These are phyloP conservation scores for Dimorphilus gyrociliatus DNA, from an alignment of 2,888 invertebrate species.

Conservation along the genomic window DNA sequence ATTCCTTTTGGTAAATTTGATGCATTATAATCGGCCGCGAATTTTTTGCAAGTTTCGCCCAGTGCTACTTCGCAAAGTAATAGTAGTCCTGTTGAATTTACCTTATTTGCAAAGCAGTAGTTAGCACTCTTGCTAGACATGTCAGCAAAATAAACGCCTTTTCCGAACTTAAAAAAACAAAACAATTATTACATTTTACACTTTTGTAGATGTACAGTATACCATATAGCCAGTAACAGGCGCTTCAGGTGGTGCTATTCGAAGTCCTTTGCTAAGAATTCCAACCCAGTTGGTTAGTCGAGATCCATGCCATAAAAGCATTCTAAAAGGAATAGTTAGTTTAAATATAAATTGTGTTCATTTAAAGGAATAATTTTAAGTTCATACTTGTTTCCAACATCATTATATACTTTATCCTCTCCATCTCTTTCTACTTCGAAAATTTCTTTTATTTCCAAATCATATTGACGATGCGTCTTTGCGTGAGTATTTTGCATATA, in stretches of 20 bases:
- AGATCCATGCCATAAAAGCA: constrained; percentile 42
- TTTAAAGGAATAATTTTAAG: too few species aligned
- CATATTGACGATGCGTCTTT: constrained; percentile 38
- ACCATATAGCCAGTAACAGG: constrained; percentile 43
- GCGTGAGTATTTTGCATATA: constrained; percentile 40
- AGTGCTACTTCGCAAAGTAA: constrained; percentile 40
- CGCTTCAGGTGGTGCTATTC: constrained; percentile 43
- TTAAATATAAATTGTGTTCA: too few species aligned
- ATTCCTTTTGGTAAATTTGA: constrained; percentile 35
- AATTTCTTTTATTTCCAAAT: constrained; percentile 36
- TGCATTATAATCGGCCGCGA: constrained; percentile 35
- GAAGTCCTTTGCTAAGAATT: constrained; percentile 40
- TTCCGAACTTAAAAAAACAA: constrained; percentile 35
- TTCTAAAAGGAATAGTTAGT: too few species aligned
- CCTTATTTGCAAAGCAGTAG: constrained; percentile 38
- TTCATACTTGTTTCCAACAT: constrained; percentile 36
- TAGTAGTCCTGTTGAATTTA: constrained; percentile 35
- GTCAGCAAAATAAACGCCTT: constrained; percentile 43
- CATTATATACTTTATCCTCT: constrained; percentile 29
- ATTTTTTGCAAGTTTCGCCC: constrained; percentile 32
- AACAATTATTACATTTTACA: constrained; percentile 2
- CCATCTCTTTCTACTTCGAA: constrained; percentile 32
- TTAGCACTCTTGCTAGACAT: constrained; percentile 43
- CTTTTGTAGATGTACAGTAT: background rate
- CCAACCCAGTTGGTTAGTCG: constrained; percentile 41